Evolutionary conservation across 37 sponge, comb jelly and placozoan genomes (phyloP), one percentile per base, ranked within the genome.

Genomic region (Cladorhizidae sp.): DNA sequence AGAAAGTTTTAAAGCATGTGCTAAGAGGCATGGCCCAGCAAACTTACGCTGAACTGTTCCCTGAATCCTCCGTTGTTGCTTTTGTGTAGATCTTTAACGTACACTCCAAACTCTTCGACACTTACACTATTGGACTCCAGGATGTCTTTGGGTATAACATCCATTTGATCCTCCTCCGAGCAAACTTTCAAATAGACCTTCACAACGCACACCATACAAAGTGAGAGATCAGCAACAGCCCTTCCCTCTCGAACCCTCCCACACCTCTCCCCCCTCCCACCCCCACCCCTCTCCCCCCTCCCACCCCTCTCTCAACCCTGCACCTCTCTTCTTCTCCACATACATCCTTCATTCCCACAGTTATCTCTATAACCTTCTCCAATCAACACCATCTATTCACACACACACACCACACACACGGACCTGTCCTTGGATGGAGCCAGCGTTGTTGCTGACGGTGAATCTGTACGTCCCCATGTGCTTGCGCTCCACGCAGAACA

Each of bases 391-490:
- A 54, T 54, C 55, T 54, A 17, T 54, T 12, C 12, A 20, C 17
- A 17, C 49, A 45, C 9, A 45, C 49, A 45, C 5, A 12, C 49
- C 49, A 45, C 9, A 9, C 49, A 45, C 9, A 54, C 73, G 29
- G 9, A 85, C 79, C 75, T 80, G 68, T 22, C 87, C 87, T 61
- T 80, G 67, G 6, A 80, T 39, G 39, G 81, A 75, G 31, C 81
- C 81, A 29, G 72, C 59, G 18, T 15, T 74, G 70, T 87, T 87
- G 61, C 81, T 80, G 57, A 80, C 87, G 0, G 76, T 80, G 70
- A 55, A 87, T n/a, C 57, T 45, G 62, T 87, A 87, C 40, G 50
- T 52, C 2, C 87, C 87, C 18, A 75, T 73, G 41, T 83, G 84
- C 28, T 83, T 83, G 40, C 20, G 75, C 32, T 83, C 84, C 23